A percentile compares a stretch with the other conserved stretches of the same genome.
Conservation (phyloP, 1,140 invertebrate species). For the Chlorops oryzae region DNA sequence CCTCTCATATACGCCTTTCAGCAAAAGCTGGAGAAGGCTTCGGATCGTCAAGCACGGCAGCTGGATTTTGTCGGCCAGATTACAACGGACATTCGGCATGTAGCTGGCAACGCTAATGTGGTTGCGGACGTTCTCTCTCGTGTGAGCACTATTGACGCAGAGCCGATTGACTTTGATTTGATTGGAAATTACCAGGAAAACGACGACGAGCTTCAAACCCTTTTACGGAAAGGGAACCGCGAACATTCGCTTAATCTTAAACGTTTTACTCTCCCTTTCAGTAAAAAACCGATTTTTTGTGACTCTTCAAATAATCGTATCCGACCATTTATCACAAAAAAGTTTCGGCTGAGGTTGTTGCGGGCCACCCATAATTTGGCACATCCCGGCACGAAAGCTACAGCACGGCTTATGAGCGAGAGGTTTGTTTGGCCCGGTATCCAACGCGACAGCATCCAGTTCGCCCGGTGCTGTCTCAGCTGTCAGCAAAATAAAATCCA, state of each 20-base stretch:
- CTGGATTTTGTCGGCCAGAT: slow-evolving; percentile 44
- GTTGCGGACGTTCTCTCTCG: slow-evolving; percentile 38
- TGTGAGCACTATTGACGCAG: slow-evolving; percentile 8
- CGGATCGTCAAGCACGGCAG: slow-evolving; percentile 23
- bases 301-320: neutral
- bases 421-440: neutral
- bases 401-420: neutral
- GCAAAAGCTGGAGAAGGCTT: slow-evolving; percentile 4
- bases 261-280: neutral
- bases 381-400: neutral
- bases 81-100: slow-evolving; percentile 35
- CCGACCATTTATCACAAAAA: neutral
- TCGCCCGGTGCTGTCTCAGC: neutral
- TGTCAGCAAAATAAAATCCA: neutral
- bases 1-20: slow-evolving; percentile 38
- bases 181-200: neutral
- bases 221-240: neutral
- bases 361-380: neutral
- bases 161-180: neutral
- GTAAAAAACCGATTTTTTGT: neutral
- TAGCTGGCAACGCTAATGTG: slow-evolving; percentile 35
- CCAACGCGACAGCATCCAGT: neutral
- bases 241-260: neutral
- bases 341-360: neutral
- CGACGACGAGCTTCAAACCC: neutral